Conservation (phyloP, 2,888 invertebrate species). For the Sepiola atlantica region DNA sequence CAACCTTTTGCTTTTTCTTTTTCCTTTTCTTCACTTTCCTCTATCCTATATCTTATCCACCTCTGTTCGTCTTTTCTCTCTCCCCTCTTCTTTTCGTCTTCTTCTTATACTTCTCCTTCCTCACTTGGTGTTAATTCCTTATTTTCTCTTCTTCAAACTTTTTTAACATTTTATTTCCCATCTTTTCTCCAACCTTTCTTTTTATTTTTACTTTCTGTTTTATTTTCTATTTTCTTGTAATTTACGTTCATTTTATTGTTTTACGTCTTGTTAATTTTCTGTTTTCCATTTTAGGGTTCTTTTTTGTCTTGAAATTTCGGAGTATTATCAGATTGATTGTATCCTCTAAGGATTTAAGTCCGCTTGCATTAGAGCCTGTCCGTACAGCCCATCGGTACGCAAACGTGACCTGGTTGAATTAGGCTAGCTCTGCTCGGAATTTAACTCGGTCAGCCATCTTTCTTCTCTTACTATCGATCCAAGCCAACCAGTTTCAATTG, state of each 20-base stretch:
- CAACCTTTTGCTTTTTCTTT: neutral
- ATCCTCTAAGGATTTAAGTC: neutral
- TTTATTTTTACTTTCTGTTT: too few relatives aligned
- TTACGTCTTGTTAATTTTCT: neutral
- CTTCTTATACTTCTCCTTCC: too few relatives aligned
- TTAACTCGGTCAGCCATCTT: neutral
- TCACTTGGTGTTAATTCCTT: neutral
- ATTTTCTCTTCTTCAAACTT: neutral
- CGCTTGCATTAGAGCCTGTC: neutral
- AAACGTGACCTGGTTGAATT: constrained; percentile 32
- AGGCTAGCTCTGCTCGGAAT: constrained; percentile 1
- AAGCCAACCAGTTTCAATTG: neutral
- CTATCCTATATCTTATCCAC: neutral
- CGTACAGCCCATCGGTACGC: constrained; percentile 4
- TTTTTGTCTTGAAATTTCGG: neutral
- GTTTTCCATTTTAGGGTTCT: neutral
- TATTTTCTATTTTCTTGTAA: neutral
- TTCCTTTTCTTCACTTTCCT: neutral
- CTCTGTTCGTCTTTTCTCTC: neutral
- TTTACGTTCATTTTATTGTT: neutral
- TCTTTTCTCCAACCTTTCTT: neutral
- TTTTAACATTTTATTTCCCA: neutral
- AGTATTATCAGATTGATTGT: neutral
- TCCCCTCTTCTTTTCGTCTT: too few relatives aligned
- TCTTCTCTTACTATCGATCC: neutral